phyloP scores from a whole-genome alignment of 2,888 invertebrate species.

The Trichogramma evanescens region DNA sequence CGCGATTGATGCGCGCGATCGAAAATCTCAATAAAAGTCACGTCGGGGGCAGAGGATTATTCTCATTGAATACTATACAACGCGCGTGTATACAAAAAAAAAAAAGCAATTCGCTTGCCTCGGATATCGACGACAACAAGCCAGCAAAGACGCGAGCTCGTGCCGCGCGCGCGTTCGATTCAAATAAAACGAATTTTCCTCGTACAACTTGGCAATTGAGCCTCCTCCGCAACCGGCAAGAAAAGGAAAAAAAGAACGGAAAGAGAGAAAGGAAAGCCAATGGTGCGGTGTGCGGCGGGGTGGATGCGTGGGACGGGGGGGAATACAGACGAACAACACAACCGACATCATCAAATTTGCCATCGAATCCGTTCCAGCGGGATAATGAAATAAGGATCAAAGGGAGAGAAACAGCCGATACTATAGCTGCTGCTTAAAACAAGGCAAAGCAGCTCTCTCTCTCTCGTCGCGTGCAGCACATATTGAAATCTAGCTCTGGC shows the following conservation, averaged over 20 bases:
- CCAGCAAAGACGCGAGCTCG: slow-evolving; percentile 5
- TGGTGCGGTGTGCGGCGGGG: not conserved
- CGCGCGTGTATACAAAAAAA: not conserved
- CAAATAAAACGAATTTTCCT: slow-evolving; percentile 45
- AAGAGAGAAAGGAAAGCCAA: slow-evolving; percentile 12
- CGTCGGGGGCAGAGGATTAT: too few species aligned
- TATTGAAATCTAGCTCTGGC: too few species aligned
- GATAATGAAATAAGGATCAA: slow-evolving; percentile 48
- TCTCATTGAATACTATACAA: too few species aligned
- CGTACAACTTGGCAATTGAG: slow-evolving; percentile 41
- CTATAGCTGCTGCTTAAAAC: too few species aligned
- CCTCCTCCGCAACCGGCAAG: slow-evolving; percentile 4
- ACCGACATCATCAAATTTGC: slow-evolving; percentile 33
- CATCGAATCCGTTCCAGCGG: slow-evolving; percentile 37
- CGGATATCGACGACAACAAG: slow-evolving; percentile 4
- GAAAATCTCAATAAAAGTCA: too few species aligned
- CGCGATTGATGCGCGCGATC: not conserved
- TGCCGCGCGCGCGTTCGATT: too few species aligned
- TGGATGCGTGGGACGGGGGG: not conserved
- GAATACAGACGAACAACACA: not conserved
- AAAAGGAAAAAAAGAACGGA: slow-evolving; percentile 24
- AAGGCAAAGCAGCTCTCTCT: too few species aligned
- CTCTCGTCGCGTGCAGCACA: too few species aligned
- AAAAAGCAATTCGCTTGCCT: not conserved
- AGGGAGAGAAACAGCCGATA: slow-evolving; percentile 22